Percentiles rank a stretch among this genome's conserved stretches.
These are phyloP conservation scores for Ametastegia equiseti DNA, from an alignment of 2,888 invertebrate genomes.

Conservation along the genomic window DNA sequence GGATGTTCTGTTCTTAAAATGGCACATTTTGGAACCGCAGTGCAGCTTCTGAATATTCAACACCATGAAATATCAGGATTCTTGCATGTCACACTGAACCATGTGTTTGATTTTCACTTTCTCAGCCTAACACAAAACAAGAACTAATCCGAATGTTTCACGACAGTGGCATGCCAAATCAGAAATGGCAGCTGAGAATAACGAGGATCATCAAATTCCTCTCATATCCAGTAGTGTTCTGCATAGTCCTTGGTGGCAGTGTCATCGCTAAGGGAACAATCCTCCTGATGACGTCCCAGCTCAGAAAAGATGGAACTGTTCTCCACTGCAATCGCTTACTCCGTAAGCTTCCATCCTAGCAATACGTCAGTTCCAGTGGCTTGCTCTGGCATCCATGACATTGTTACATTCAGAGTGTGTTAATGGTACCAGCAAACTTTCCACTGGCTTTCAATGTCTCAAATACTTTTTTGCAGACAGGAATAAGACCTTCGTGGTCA, in stretches of 20 bases:
- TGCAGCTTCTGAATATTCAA: background rate
- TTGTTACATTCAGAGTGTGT: too few relatives aligned
- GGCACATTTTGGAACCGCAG: background rate
- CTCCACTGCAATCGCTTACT: background rate
- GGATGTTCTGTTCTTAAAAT: background rate
- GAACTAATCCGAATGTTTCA: too few relatives aligned
- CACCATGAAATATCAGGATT: background rate
- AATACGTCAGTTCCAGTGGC: too few relatives aligned
- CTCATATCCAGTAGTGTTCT: background rate
- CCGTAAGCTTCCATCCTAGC: background rate
- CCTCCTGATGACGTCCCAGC: background rate
- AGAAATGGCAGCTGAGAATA: background rate
- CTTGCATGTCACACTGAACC: background rate
- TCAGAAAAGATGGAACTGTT: background rate
- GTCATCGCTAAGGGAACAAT: background rate
- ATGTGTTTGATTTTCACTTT: too few relatives aligned
- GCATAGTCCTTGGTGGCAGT: background rate
- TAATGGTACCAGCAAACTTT: too few relatives aligned
- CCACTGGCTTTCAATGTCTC: too few relatives aligned
- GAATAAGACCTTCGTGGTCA: background rate
- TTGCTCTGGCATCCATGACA: too few relatives aligned
- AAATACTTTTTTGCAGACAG: background rate
- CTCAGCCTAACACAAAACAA: too few relatives aligned
- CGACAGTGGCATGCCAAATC: background rate
- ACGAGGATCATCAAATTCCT: background rate